Base-by-base conservation (phyloP, 2,888 invertebrate species). In the Acronicta psi region DNA sequence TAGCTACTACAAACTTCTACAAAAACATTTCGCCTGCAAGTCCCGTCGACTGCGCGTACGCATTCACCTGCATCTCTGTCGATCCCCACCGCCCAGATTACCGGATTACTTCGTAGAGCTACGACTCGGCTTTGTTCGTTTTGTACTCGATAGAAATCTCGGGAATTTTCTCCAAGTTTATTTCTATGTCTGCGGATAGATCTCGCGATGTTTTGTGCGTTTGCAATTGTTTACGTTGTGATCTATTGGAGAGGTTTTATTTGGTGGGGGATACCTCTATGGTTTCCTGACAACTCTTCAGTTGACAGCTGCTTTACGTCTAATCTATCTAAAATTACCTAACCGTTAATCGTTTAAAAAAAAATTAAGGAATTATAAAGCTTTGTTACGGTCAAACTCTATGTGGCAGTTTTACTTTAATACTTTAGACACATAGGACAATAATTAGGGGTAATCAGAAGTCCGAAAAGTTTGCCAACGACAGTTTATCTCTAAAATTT, bases 81-180 rank as follows among this genome's bases (percentile, higher is more conserved):
- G 71, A 68, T 68, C 47, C 47, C 51, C 41, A 16, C 41, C 49
- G 20, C 38, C 72, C 53, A 71, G 72, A 69, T 69, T 71, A 72
- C 71, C 68, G 72, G 57, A 72, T 72, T 46, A 55, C 70, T 61
- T 50, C 36, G 62, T 57, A 45, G n/a, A n/a, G 49, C 49, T 29
- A 23, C 44, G 56, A 60, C 61, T 49, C 20, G 57, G 41, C 68
- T 71, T 66, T 63, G 75, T 71, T 67, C 50, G 51, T 70, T 63
- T 67, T 74, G 58, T 63, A 20, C 29, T 47, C 34, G 63, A 74
- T 69, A 56, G 41, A 60, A 43, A 69, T 73, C 73, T 74, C 51
- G 40, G 55, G 71, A 74, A 73, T 74, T 73, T 68, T 56, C 62
- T 59, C 36, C 36, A 67, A 67, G 75, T 71, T 73, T 73, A 63